These are phyloP conservation scores for Scarus forsteni DNA, from an alignment of 2,797 vertebrate species.

Conservation along the genomic window DNA sequence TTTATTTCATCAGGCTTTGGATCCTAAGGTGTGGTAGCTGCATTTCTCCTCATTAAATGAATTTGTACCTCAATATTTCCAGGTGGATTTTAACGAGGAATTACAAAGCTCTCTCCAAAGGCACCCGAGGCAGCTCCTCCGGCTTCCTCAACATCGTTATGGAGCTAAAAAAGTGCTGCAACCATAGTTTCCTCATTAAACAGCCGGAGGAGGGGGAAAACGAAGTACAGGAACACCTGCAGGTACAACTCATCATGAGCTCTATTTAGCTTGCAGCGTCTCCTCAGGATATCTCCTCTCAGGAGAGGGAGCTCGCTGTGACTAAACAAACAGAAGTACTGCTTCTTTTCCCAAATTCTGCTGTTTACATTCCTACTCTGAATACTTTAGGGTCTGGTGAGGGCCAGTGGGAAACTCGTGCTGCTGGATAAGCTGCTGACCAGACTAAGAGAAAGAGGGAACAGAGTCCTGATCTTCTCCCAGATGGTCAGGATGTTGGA, in stretches of 20 bases:
- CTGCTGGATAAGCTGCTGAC: conserved; percentile 97
- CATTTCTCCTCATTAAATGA: conserved; percentile 24
- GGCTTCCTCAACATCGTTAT: conserved; percentile 99
- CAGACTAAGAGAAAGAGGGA: conserved; percentile 93
- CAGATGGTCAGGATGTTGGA: conserved; percentile 99
- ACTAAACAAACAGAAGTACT: background rate
- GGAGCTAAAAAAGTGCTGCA: conserved; percentile 99
- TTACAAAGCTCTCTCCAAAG: conserved; percentile 96
- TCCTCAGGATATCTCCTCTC: conserved; percentile 30
- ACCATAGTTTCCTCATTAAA: conserved; percentile 96
- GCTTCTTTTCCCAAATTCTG: background rate
- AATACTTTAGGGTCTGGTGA: conserved; percentile 86
- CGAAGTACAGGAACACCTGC: conserved; percentile 88
- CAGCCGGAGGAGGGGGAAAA: conserved; percentile 89
- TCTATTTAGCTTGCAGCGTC: conserved; percentile 32
- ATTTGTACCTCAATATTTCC: conserved; percentile 52
- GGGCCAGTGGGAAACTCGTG: conserved; percentile 97
- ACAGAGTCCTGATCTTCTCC: conserved; percentile 98
- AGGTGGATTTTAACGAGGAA: conserved; percentile 99
- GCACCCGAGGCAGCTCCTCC: conserved; percentile 93
- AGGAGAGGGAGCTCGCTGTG: conserved; percentile 9
- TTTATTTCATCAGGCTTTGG: background rate
- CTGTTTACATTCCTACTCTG: background rate
- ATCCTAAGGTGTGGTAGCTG: background rate
- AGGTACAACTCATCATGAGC: conserved; percentile 77